phyloP scores from a whole-genome alignment of 2,888 invertebrate species.

The Orgyia antiqua region DNA sequence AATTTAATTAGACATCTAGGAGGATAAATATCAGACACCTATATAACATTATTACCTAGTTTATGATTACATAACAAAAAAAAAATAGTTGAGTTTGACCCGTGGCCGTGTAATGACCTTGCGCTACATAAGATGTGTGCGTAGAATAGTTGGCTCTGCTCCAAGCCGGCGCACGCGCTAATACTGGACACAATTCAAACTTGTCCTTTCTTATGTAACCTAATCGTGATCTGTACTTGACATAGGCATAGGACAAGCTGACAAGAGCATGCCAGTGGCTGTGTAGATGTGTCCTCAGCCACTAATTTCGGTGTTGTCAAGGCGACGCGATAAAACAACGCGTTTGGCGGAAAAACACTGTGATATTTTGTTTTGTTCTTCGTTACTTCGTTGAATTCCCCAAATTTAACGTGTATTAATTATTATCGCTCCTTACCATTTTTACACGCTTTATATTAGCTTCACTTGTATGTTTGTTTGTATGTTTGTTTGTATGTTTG shows the following conservation, averaged over 20 bases:
- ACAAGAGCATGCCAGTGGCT: conserved; percentile 24
- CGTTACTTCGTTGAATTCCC: not conserved
- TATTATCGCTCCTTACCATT: no score
- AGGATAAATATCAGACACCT: no score
- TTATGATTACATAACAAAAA: conserved; percentile 20
- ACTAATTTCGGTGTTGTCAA: conserved; percentile 2
- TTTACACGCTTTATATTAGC: no score
- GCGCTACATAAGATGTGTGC: conserved; percentile 30
- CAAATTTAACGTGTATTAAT: no score
- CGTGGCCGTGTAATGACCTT: conserved; percentile 37
- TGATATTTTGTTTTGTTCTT: not conserved
- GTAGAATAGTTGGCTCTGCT: conserved; percentile 42
- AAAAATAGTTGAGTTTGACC: no score
- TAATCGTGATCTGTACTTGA: conserved; percentile 30
- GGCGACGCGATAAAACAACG: not conserved
- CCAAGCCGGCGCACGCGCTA: conserved; percentile 31
- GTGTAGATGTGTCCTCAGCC: conserved; percentile 5
- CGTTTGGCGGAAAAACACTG: conserved; percentile 1
- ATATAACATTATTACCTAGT: not conserved
- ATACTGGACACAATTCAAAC: conserved; percentile 29
- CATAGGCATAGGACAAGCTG: conserved; percentile 31
- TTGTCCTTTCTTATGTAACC: conserved; percentile 46
- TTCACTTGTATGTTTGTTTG: no score
- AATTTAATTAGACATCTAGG: no score
- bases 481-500: no score